Percentiles rank a stretch among this genome's conserved stretches.
These are phyloP conservation scores for Dendroctonus valens DNA, from an alignment of 1,140 invertebrate genomes.

Conservation along the genomic window DNA sequence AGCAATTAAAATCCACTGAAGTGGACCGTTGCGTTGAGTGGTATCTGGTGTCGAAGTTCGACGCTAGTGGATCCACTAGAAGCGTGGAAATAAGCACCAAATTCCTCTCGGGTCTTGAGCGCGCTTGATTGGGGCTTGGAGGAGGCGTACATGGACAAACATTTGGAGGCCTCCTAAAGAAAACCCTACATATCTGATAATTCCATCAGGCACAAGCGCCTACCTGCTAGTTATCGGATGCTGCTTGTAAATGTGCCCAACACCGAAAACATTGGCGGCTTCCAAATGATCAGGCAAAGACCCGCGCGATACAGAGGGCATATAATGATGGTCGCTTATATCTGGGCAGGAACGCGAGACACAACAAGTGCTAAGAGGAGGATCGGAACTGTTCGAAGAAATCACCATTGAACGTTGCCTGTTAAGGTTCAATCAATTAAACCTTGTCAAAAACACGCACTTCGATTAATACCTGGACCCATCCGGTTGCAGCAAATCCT, in stretches of 20 bases:
- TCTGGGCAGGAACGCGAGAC: constrained; percentile 86
- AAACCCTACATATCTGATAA: too few species aligned
- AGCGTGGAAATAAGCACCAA: constrained; percentile 63
- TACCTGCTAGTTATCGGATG: too few species aligned
- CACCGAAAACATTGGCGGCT: constrained; percentile 54
- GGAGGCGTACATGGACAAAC: constrained; percentile 68
- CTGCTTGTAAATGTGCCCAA: constrained; percentile 35
- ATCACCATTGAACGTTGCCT: constrained; percentile 75
- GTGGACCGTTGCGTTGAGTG: constrained; percentile 53
- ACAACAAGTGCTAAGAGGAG: constrained; percentile 55
- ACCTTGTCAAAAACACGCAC: background rate
- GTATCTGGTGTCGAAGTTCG: constrained; percentile 59
- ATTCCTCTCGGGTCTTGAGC: constrained; percentile 41
- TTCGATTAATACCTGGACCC: constrained; percentile 54
- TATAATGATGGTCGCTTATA: constrained; percentile 50
- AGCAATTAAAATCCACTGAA: constrained; percentile 84
- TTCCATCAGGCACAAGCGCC: too few species aligned
- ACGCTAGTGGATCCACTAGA: constrained; percentile 59
- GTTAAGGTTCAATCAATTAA: constrained; percentile 2
- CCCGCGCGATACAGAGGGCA: constrained; percentile 42
- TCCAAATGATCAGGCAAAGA: constrained; percentile 72
- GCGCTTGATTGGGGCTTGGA: constrained; percentile 58
- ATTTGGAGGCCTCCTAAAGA: background rate
- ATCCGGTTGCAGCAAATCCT: constrained; percentile 76
- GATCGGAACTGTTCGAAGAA: constrained; percentile 53